Evolutionary conservation across 37 sponge, comb jelly and placozoan genomes (phyloP), one percentile per base, ranked within the genome.

Genomic region (Lycopodina hypogea): DNA sequence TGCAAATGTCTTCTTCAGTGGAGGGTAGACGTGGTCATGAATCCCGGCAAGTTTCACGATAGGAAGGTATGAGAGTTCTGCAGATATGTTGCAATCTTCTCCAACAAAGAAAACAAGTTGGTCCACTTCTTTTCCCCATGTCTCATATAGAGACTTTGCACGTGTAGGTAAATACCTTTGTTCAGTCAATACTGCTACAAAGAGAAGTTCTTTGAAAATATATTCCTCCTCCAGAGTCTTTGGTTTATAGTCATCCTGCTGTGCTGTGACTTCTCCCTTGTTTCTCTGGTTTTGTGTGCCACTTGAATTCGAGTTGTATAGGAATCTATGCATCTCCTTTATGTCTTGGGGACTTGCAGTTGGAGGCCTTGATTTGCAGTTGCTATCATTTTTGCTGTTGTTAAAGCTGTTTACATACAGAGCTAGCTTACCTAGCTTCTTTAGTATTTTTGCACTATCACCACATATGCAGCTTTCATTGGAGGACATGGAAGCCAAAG

Each of bases 81-180:
- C 15, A 18, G 89, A 70, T 9, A 79, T 60, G 45, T 75, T 67
- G 63, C 89, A 88, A 84, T 83, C 89, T 23, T 74, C 80, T 0
- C 87, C 87, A 0, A 87, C 78, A 50, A 82, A 91, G 50, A 91
- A 80, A 26, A 69, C 32, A 2, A 91, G 7, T 57, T 91, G 67
- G 29, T 63, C 45, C 58, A 91, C 67, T 19, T 91, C 85, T 17
- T 72, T 78, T 0, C 89, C 92, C 92, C 92, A 91, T 0, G 92
- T 91, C 2, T 82, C 90, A 66, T 87, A 83, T 24, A 91, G 62
- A 6, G 76, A 71, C 26, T 75, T 57, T 9, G 91, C 91, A 18
- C 91, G 65, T 29, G 91, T 91, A 3, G 53, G 26, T 29, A 91
- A 68, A 71, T 87, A 87, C 7, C 78, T 65, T 42, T 87, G 63